These are phyloP conservation scores for Andrena camellia DNA, from an alignment of 2,888 invertebrate species.

Conservation along the genomic window DNA sequence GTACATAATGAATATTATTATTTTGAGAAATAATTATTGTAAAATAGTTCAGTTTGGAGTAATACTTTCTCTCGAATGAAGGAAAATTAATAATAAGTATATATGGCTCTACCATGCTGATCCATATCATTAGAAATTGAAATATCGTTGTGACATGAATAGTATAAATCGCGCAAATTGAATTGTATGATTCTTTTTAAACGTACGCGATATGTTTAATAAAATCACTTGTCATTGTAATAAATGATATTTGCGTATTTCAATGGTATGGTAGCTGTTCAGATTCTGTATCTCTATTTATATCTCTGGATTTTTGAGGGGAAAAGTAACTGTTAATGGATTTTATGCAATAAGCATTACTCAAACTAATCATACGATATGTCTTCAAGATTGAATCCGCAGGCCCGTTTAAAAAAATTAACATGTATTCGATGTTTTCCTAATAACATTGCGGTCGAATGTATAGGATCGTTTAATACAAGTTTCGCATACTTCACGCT, in stretches of 20 bases:
- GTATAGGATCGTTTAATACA: neutral
- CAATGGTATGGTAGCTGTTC: neutral
- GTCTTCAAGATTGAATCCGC: neutral
- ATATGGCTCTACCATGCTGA: neutral
- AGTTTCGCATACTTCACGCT: neutral
- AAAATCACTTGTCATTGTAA: neutral
- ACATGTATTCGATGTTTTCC: neutral
- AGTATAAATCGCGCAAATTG: slow-evolving; percentile 5
- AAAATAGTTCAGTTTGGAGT: neutral
- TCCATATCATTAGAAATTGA: slow-evolving; percentile 29
- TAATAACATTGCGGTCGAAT: neutral
- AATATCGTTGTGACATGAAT: slow-evolving; percentile 32
- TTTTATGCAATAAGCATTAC: slow-evolving; percentile 8
- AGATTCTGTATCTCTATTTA: neutral
- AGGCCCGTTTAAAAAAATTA: neutral
- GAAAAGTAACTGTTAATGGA: neutral
- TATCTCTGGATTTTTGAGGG: slow-evolving; percentile 1
- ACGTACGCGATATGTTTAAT: neutral
- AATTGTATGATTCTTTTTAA: slow-evolving; percentile 6
- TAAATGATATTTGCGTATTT: slow-evolving; percentile 33
- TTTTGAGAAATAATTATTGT: slow-evolving; percentile 19
- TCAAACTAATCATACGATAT: slow-evolving; percentile 4
- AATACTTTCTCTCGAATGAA: slow-evolving; percentile 16
- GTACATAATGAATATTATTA: neutral
- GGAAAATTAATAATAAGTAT: neutral